A percentile compares a stretch with the other conserved stretches of the same genome.
phyloP scores from a whole-genome alignment of 2,888 invertebrate species.

The Drosophila macrospina region DNA sequence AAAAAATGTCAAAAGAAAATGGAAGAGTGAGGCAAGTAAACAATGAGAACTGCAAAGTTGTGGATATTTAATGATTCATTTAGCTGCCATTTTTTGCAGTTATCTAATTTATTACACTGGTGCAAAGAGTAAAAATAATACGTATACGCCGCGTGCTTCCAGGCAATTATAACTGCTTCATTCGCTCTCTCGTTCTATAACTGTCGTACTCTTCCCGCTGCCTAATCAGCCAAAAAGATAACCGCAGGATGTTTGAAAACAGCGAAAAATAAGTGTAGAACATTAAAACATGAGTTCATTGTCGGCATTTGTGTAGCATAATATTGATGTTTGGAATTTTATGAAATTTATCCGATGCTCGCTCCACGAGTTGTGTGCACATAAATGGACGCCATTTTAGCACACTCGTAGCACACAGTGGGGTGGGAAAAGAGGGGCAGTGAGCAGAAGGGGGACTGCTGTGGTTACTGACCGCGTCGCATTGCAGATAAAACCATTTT shows the following conservation, averaged over 20 bases:
- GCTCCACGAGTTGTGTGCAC: conserved; percentile 48
- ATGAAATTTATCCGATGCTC: conserved; percentile 69
- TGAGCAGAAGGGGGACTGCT: background rate
- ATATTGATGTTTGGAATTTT: conserved; percentile 74
- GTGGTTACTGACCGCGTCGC: conserved; percentile 66
- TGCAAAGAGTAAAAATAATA: conserved; percentile 34
- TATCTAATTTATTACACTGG: conserved; percentile 36
- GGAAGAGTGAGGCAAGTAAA: too few species aligned
- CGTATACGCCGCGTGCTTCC: conserved; percentile 47
- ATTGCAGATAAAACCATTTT: conserved; percentile 77
- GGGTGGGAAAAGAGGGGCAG: background rate
- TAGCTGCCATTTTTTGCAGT: too few species aligned
- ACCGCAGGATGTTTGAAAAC: conserved; percentile 3
- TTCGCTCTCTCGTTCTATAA: too few species aligned
- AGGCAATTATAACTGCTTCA: too few species aligned
- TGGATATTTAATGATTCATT: too few species aligned
- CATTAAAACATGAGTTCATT: conserved; percentile 15
- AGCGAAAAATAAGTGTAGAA: background rate
- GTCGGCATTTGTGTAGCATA: conserved; percentile 24
- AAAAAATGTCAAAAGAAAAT: too few species aligned
- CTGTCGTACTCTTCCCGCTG: background rate
- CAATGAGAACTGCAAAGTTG: too few species aligned
- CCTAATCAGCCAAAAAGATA: conserved; percentile 51
- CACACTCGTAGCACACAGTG: conserved; percentile 35
- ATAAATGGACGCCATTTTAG: conserved; percentile 65